phyloP scores from a whole-genome alignment of 2,797 vertebrate species.

The Spea hammondii region DNA sequence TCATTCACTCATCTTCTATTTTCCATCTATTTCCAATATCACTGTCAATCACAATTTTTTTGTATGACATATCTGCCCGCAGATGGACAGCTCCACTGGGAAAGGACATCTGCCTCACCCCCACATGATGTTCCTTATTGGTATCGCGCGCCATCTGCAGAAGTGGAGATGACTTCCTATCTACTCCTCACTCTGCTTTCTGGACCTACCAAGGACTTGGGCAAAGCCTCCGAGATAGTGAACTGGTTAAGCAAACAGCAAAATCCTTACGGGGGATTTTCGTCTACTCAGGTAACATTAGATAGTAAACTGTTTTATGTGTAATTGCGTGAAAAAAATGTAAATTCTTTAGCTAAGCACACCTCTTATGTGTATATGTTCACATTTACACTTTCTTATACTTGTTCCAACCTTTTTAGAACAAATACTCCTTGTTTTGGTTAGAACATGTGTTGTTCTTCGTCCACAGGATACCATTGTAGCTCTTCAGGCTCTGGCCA shows the following conservation, averaged over 20 bases:
- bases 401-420: too few relatives aligned
- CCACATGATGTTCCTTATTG: background rate
- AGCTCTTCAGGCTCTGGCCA: conserved; percentile 82
- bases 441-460: background rate
- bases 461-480: conserved; percentile 79
- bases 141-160: conserved; percentile 61
- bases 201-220: conserved; percentile 61
- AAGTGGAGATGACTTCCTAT: conserved; percentile 82
- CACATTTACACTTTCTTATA: too few relatives aligned
- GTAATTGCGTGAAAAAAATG: too few relatives aligned
- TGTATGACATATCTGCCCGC: background rate
- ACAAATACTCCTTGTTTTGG: too few relatives aligned
- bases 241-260: conserved; percentile 63
- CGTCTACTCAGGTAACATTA: conserved; percentile 81
- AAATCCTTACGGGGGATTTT: conserved; percentile 80
- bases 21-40: too few relatives aligned
- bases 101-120: background rate
- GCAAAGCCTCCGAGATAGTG: conserved; percentile 63
- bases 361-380: too few relatives aligned
- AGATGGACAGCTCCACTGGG: conserved; percentile 29
- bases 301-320: too few relatives aligned
- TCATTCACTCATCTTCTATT: too few relatives aligned
- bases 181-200: conserved; percentile 77
- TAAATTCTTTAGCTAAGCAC: too few relatives aligned
- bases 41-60: background rate